phyloP scores from a whole-genome alignment of 2,797 vertebrate species.

The Smutsia temminckii region DNA sequence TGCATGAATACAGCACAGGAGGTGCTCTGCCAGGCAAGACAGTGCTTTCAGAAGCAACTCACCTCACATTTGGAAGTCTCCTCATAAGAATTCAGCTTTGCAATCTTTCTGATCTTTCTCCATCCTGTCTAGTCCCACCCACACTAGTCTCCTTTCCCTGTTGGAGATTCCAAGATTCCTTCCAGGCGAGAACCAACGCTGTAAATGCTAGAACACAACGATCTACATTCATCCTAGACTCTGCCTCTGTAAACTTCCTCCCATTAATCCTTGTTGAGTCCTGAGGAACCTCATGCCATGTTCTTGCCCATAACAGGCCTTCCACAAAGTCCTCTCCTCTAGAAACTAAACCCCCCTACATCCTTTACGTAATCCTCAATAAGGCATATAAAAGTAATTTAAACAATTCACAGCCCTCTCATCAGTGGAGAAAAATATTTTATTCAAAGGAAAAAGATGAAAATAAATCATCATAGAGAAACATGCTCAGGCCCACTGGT shows the following conservation, averaged over 20 bases:
- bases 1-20: not conserved
- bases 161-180: not conserved
- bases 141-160: not conserved
- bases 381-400: not conserved
- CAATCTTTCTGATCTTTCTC: not conserved
- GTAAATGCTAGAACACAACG: not conserved
- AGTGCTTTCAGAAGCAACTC: not conserved
- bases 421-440: not conserved
- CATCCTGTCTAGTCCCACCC: not conserved
- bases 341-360: not conserved
- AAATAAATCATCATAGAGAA: constrained; percentile 41
- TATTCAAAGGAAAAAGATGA: not conserved
- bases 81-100: not conserved
- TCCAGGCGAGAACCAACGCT: not conserved
- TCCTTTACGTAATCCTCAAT: not conserved
- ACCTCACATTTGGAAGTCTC: not conserved
- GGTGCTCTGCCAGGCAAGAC: not conserved
- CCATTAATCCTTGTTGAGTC: not conserved
- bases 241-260: not conserved
- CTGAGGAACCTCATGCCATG: not conserved
- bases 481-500: not conserved
- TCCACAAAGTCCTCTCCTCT: not conserved
- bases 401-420: not conserved
- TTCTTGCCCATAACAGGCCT: not conserved
- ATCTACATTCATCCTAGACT: not conserved